These are phyloP conservation scores for Eupeodes latifasciatus DNA, from an alignment of 2,888 invertebrate species.

Conservation along the genomic window DNA sequence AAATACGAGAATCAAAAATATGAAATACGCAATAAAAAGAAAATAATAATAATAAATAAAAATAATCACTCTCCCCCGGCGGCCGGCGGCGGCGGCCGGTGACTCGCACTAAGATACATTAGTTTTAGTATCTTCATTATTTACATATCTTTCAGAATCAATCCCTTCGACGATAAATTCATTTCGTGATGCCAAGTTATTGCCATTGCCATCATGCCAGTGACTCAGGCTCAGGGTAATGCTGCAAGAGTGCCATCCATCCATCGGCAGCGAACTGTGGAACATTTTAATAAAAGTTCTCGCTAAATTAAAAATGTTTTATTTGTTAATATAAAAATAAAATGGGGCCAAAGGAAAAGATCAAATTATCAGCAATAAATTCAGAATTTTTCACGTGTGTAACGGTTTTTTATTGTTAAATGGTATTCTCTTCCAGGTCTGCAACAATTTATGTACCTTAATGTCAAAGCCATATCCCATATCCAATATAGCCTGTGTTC, in stretches of 20 bases:
- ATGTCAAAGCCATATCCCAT: too few relatives aligned
- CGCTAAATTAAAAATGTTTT: background rate
- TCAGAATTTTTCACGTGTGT: too few relatives aligned
- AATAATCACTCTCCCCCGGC: slow-evolving; percentile 49
- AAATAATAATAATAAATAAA: slow-evolving; percentile 30
- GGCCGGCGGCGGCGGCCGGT: background rate
- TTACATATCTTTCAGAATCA: slow-evolving; percentile 60
- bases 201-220: too few relatives aligned
- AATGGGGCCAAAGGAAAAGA: too few relatives aligned
- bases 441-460: too few relatives aligned
- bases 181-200: slow-evolving; percentile 13
- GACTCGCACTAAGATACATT: slow-evolving; percentile 52
- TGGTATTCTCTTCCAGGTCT: too few relatives aligned
- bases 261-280: background rate
- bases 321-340: background rate
- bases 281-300: background rate
- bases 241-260: background rate
- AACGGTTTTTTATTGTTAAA: too few relatives aligned
- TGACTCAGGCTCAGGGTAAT: too few relatives aligned
- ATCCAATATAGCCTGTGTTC: too few relatives aligned
- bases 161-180: slow-evolving; percentile 63
- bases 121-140: slow-evolving; percentile 67
- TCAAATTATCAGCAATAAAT: too few relatives aligned
- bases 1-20: background rate
- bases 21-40: slow-evolving; percentile 26